phyloP scores from a whole-genome alignment of 2,888 invertebrate genomes.

The Sympetrum striolatum region DNA sequence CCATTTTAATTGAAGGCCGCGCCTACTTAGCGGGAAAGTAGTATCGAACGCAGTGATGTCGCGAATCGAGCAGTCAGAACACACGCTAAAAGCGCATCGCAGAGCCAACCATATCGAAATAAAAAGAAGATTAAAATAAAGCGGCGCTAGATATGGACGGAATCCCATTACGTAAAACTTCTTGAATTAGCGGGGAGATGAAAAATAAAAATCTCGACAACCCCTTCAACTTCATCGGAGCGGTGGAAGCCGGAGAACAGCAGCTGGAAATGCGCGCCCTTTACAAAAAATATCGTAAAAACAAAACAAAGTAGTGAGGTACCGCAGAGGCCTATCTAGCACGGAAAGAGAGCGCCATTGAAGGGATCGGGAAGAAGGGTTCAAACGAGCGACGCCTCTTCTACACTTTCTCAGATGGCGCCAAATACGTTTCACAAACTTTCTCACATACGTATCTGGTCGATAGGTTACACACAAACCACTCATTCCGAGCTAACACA shows the following conservation, averaged over 20 bases:
- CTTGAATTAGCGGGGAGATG: not conserved
- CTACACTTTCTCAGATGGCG: too few relatives aligned
- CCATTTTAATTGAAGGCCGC: too few relatives aligned
- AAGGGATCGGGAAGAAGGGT: not conserved
- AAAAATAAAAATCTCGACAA: not conserved
- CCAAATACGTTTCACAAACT: too few relatives aligned
- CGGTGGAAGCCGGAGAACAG: constrained; percentile 24
- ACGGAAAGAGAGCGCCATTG: not conserved
- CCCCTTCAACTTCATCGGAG: constrained; percentile 21
- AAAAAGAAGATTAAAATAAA: not conserved
- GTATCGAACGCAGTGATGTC: not conserved
- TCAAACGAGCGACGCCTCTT: not conserved
- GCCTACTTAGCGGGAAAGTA: too few relatives aligned
- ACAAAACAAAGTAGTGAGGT: not conserved
- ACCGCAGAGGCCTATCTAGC: not conserved
- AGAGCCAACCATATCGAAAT: not conserved
- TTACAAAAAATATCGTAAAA: not conserved
- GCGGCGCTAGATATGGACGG: not conserved
- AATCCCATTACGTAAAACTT: constrained; percentile 19
- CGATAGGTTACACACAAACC: too few relatives aligned
- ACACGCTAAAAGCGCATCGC: not conserved
- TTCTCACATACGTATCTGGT: too few relatives aligned
- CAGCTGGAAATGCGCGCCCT: not conserved
- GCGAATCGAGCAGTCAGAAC: not conserved
- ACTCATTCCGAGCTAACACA: too few relatives aligned